phyloP scores from a whole-genome alignment of 1,140 invertebrate species.

The Drosophila repletoides region DNA sequence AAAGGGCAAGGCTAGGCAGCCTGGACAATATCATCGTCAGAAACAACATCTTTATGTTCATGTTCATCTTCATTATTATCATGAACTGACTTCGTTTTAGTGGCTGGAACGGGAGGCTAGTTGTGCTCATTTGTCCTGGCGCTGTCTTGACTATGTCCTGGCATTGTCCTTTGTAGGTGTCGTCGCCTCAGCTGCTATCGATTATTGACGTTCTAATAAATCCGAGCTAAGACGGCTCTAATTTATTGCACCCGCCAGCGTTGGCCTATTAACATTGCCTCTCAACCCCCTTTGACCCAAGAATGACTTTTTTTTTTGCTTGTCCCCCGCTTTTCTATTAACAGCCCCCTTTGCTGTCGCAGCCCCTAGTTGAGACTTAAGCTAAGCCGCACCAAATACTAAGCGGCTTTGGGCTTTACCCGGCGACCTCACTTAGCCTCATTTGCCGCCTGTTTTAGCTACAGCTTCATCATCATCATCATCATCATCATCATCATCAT shows the following conservation, averaged over 20 bases:
- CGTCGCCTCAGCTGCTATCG: conserved; percentile 20
- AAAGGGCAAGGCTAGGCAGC: conserved; percentile 47
- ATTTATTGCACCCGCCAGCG: conserved; percentile 56
- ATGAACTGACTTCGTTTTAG: background rate
- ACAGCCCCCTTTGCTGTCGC: background rate
- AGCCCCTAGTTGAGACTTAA: conserved; percentile 10
- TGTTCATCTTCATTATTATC: conserved; percentile 9
- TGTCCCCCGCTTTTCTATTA: background rate
- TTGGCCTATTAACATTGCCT: conserved; percentile 49
- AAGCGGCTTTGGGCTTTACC: conserved; percentile 37
- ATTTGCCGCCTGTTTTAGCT: conserved; percentile 15
- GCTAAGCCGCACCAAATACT: conserved; percentile 36
- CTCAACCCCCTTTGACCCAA: background rate
- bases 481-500: no score
- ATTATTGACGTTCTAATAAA: conserved; percentile 70
- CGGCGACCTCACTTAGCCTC: conserved; percentile 21
- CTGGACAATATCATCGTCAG: conserved; percentile 45
- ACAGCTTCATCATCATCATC: background rate
- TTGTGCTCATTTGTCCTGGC: conserved; percentile 22
- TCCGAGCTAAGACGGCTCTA: conserved; percentile 56
- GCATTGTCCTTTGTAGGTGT: conserved; percentile 19
- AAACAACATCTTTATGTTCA: conserved; percentile 30
- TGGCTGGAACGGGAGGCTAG: background rate
- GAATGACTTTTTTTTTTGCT: background rate
- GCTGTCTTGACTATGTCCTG: conserved; percentile 7